phyloP scores from a whole-genome alignment of 2,113 vertebrate species.

The Coptodon bakossiorum region DNA sequence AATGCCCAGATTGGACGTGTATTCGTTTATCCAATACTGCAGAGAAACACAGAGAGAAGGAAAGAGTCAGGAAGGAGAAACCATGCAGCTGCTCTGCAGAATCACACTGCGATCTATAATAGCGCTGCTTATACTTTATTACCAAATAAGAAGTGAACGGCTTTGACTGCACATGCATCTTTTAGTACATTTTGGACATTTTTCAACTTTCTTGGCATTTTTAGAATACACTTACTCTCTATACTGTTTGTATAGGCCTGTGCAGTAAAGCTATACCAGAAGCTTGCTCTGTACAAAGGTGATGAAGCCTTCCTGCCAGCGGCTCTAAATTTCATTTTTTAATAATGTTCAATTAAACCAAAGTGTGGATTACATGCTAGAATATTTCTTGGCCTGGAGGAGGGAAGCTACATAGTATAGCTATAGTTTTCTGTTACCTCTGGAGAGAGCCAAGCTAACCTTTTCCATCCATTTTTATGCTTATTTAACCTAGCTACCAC shows the following conservation, averaged over 20 bases:
- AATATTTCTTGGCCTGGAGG: background rate
- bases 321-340: background rate
- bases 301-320: fast-evolving
- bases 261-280: background rate
- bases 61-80: background rate
- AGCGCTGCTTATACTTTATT: background rate
- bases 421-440: background rate
- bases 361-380: background rate
- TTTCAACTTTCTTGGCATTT: background rate
- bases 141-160: background rate
- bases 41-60: slow-evolving; percentile 27
- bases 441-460: background rate
- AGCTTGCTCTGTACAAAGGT: background rate
- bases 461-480: background rate
- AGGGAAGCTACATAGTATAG: background rate
- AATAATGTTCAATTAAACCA: background rate
- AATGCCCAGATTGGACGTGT: slow-evolving; percentile 91
- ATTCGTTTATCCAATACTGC: slow-evolving; percentile 96
- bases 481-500: background rate
- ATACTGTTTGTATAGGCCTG: background rate
- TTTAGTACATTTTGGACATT: background rate
- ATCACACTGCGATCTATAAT: background rate
- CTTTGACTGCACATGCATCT: background rate
- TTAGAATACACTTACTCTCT: background rate
- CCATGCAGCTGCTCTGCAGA: background rate